Evolutionary conservation across 1,140 invertebrate species (phyloP), one percentile per base, ranked within the genome.

Genomic region (Plutomurus gul): DNA sequence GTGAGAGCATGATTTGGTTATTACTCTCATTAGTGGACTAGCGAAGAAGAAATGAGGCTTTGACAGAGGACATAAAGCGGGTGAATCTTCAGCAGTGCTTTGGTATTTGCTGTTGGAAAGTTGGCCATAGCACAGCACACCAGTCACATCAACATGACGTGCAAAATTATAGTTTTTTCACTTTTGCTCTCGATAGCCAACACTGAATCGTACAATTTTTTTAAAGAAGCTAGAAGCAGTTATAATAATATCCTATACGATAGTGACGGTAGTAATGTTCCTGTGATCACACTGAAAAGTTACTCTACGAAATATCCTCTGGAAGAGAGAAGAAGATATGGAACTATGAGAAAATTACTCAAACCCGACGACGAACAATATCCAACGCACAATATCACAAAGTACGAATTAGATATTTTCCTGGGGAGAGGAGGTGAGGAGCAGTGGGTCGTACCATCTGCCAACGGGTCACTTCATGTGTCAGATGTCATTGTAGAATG

Each of bases 401-500:
- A 46, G 25, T 51, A 75, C n/a, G 46, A 56, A 3, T 60, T 75
- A 25, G 78, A 79, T 16, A 47, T 70, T 20, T 79, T 40, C 72
- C 25, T 79, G 3, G 78, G 78, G 3, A 30, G 40, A 11, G 78
- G 78, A 11, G 78, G 78, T 3, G 49, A 56, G 2, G n/a, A 30
- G 1, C 73, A 75, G 16, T 79, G 56, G 49, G 37, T 73, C 4
- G 37, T 79, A 0, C 78, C 78, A 25, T 20, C 46, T 4, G 47
- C 49, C 25, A 79, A 79, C 39, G 49, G 73, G 1, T 60, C 77
- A 1, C 4, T 46, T 5, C 18, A 36, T 20, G 43, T 79, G 4
- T 56, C 51, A 1, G 37, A 79, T 75, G 73, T 79, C 16, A 60
- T 75, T 0, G 74, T 79, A 3, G 78, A 79, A 27, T 79, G 78